phyloP scores from a whole-genome alignment of 1,140 invertebrate genomes.

The Ectropis grisescens region DNA sequence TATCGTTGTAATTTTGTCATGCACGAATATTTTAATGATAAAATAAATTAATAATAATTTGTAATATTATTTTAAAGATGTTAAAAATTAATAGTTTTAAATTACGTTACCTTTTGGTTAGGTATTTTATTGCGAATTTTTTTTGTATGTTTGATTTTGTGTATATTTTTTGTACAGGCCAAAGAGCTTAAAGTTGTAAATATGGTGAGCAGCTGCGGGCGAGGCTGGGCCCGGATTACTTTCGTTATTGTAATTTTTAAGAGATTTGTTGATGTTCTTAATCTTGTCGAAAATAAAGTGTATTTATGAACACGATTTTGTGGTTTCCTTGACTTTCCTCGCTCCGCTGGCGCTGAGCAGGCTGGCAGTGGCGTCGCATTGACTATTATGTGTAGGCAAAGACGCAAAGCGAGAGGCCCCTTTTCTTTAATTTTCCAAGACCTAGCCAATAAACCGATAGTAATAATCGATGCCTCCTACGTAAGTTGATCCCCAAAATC shows the following conservation, averaged over 20 bases:
- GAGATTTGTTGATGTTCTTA: constrained; percentile 65
- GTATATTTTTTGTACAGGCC: constrained; percentile 59
- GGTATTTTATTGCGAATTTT: constrained; percentile 26
- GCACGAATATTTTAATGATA: constrained; percentile 25
- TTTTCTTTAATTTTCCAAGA: too few relatives aligned
- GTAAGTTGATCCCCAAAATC: too few relatives aligned
- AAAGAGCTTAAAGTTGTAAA: constrained; percentile 63
- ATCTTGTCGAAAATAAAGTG: constrained; percentile 65
- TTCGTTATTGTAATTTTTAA: constrained; percentile 66
- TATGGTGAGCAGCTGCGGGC: constrained; percentile 22
- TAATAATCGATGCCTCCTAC: too few relatives aligned
- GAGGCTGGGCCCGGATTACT: constrained; percentile 44
- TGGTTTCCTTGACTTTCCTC: constrained; percentile 1
- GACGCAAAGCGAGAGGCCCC: too few relatives aligned
- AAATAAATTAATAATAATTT: constrained; percentile 52
- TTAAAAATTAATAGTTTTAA: constrained; percentile 63
- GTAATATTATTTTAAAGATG: constrained; percentile 26
- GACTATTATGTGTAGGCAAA: too few relatives aligned
- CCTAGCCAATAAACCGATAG: too few relatives aligned
- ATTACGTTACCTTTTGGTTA: constrained; percentile 49
- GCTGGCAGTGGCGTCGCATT: too few relatives aligned
- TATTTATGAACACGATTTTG: constrained; percentile 1
- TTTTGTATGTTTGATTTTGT: constrained; percentile 29
- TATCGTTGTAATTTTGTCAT: constrained; percentile 12
- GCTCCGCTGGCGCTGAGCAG: too few relatives aligned